Percentiles rank a stretch among this genome's conserved stretches.
These are phyloP conservation scores for Caenorhabditis panamensis DNA, from an alignment of 2,888 invertebrate species.

Conservation along the genomic window DNA sequence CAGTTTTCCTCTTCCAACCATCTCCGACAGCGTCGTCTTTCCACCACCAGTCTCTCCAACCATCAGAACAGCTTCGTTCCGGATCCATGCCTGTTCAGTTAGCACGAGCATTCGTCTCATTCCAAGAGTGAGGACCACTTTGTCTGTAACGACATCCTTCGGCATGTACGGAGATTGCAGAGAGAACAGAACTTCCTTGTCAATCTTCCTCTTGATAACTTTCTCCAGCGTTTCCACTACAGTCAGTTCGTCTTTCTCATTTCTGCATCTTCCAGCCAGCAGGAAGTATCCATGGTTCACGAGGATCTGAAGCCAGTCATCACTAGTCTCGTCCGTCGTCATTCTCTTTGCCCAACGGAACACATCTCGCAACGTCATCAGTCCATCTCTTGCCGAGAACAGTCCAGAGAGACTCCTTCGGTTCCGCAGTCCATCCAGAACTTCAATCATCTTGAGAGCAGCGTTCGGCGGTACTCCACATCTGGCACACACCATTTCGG, in stretches of 20 bases:
- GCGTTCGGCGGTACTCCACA: slow-evolving; percentile 73
- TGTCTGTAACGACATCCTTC: slow-evolving; percentile 84
- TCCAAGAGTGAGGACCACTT: slow-evolving; percentile 95
- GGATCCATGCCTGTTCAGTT: slow-evolving; percentile 88
- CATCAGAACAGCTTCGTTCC: slow-evolving; percentile 93
- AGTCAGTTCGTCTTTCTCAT: slow-evolving; percentile 88
- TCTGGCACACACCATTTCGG: slow-evolving; percentile 83
- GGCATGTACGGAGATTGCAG: slow-evolving; percentile 77
- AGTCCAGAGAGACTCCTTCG: slow-evolving; percentile 73
- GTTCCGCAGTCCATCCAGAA: slow-evolving; percentile 71
- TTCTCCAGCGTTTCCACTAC: slow-evolving; percentile 87
- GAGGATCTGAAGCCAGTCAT: slow-evolving; percentile 68
- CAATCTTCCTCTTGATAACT: slow-evolving; percentile 84
- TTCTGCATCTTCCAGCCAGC: slow-evolving; percentile 92
- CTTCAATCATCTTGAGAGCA: slow-evolving; percentile 77
- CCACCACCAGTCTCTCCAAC: slow-evolving; percentile 93
- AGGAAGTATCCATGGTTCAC: slow-evolving; percentile 87
- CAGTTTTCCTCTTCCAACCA: slow-evolving; percentile 86
- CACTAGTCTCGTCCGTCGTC: slow-evolving; percentile 61
- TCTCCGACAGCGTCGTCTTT: slow-evolving; percentile 76
- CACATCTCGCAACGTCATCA: slow-evolving; percentile 78
- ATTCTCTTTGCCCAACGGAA: slow-evolving; percentile 78
- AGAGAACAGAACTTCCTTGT: slow-evolving; percentile 71
- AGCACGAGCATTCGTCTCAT: slow-evolving; percentile 87
- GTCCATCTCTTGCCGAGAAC: slow-evolving; percentile 75